phyloP scores from a whole-genome alignment of 23 tunicate genomes.

The Clavelina lepadiformis region DNA sequence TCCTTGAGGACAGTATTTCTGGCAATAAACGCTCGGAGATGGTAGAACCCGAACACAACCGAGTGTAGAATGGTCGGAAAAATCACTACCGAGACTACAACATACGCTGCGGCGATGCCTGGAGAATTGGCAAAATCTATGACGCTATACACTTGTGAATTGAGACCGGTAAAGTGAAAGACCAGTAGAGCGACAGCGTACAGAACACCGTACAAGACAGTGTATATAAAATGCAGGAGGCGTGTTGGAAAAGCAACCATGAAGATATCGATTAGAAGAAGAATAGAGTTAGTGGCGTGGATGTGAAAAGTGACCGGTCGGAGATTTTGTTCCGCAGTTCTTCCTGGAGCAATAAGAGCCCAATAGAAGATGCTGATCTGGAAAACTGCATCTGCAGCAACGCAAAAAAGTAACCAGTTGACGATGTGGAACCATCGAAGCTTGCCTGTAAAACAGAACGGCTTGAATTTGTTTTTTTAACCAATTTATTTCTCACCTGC shows the following conservation, averaged over 20 bases:
- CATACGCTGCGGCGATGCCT: slow-evolving; percentile 26
- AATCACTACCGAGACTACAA: slow-evolving; percentile 21
- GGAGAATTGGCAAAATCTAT: slow-evolving; percentile 37
- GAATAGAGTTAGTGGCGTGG: slow-evolving; percentile 45
- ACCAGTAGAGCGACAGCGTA: slow-evolving; percentile 32
- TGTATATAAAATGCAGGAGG: slow-evolving; percentile 41
- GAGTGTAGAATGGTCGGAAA: slow-evolving; percentile 23
- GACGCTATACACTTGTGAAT: slow-evolving; percentile 24
- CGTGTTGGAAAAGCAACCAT: slow-evolving; percentile 48
- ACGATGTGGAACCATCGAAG: slow-evolving; percentile 40
- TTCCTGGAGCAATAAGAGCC: slow-evolving; percentile 23
- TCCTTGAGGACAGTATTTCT: slow-evolving; percentile 10
- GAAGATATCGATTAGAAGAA: slow-evolving; percentile 28
- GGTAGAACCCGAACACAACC: slow-evolving; percentile 40
- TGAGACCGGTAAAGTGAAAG: slow-evolving; percentile 29
- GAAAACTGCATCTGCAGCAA: slow-evolving; percentile 32
- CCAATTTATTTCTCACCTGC: too few relatives aligned
- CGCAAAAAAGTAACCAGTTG: slow-evolving; percentile 29
- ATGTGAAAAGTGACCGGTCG: slow-evolving; percentile 37
- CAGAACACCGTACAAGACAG: slow-evolving; percentile 25
- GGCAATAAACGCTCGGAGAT: slow-evolving; percentile 31
- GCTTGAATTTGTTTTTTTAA: too few relatives aligned
- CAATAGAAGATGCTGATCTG: slow-evolving; percentile 26
- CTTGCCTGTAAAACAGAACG: slow-evolving; percentile 15
- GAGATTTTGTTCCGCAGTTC: slow-evolving; percentile 17